Evolutionary conservation across 2,888 invertebrate genomes (phyloP).

Genomic region (Ormyrus labotus): DNA sequence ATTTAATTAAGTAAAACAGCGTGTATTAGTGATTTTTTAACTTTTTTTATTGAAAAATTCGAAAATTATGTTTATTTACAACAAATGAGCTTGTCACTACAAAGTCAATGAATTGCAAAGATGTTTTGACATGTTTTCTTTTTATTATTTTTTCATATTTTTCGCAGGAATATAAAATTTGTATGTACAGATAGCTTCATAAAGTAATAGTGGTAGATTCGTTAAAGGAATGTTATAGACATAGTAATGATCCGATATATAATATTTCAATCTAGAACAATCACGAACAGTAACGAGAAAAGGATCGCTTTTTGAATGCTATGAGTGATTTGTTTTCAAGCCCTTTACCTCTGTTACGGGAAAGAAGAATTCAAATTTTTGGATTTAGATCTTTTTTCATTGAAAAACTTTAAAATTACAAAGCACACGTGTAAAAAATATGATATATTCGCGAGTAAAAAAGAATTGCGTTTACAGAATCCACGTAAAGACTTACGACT

Average conservation of each 20-base stretch:
- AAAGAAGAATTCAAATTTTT: too few species aligned
- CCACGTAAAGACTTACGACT: conserved; percentile 36
- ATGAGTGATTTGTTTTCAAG: not conserved
- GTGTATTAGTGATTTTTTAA: conserved; percentile 43
- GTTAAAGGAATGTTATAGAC: conserved; percentile 72
- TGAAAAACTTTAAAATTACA: conserved; percentile 27
- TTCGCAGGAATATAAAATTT: conserved; percentile 75
- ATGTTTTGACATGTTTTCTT: conserved; percentile 52
- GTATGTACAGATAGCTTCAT: conserved; percentile 75
- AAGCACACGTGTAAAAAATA: conserved; percentile 40
- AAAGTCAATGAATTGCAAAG: conserved; percentile 58
- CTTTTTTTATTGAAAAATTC: conserved; percentile 58
- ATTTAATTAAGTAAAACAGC: conserved; percentile 4
- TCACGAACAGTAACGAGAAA: conserved; percentile 72
- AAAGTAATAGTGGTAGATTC: conserved; percentile 74
- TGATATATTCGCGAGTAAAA: conserved; percentile 1
- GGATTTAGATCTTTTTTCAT: not conserved
- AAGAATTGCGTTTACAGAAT: conserved; percentile 22
- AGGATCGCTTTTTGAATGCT: conserved; percentile 70
- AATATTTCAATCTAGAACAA: conserved; percentile 72
- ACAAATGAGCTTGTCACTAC: conserved; percentile 59
- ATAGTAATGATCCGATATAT: conserved; percentile 71
- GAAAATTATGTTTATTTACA: conserved; percentile 59
- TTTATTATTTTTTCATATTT: conserved; percentile 64
- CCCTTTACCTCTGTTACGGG: too few species aligned